A percentile compares a stretch with the other conserved stretches of the same genome.
Conservation (phyloP, 2,888 invertebrate genomes). For the Hemicrepidius hirtus region DNA sequence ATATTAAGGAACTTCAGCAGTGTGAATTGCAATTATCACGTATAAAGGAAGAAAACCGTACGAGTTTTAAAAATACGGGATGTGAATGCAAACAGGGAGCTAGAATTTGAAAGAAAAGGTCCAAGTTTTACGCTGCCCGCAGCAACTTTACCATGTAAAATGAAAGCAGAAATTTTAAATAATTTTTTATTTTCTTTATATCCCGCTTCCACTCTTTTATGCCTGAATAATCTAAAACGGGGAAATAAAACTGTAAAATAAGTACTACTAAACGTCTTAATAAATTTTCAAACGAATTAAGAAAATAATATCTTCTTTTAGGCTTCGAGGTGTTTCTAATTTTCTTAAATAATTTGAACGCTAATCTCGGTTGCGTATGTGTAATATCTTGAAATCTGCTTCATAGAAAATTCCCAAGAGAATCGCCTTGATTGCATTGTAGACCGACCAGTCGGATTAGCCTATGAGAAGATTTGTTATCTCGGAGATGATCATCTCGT, state of each 20-base stretch:
- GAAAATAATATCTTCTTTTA: conserved; percentile 41
- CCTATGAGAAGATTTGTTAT: conserved; percentile 25
- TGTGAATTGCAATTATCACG: background rate
- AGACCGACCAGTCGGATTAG: conserved; percentile 27
- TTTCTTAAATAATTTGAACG: conserved; percentile 2
- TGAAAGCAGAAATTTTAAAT: conserved; percentile 33
- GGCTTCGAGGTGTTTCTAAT: conserved; percentile 9
- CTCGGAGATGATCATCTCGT: conserved; percentile 35
- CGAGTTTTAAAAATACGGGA: background rate
- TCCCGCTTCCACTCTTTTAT: conserved; percentile 33
- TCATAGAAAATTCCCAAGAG: conserved; percentile 13
- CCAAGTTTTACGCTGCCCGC: conserved; percentile 21
- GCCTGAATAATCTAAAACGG: conserved; percentile 41
- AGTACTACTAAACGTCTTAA: conserved; percentile 46
- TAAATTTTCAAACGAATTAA: conserved; percentile 49
- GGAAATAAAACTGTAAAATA: conserved; percentile 48
- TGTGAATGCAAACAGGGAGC: conserved; percentile 2
- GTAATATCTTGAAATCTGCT: background rate
- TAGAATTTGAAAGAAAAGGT: conserved; percentile 24
- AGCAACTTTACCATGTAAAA: conserved; percentile 16
- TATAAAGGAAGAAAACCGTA: background rate
- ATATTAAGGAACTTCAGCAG: background rate
- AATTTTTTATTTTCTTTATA: conserved; percentile 39
- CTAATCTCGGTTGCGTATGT: background rate
- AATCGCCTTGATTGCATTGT: conserved; percentile 25